Percentiles rank a stretch among this genome's conserved stretches.
phyloP scores from a whole-genome alignment of 2,888 invertebrate genomes.

The Gerosis bhagava region DNA sequence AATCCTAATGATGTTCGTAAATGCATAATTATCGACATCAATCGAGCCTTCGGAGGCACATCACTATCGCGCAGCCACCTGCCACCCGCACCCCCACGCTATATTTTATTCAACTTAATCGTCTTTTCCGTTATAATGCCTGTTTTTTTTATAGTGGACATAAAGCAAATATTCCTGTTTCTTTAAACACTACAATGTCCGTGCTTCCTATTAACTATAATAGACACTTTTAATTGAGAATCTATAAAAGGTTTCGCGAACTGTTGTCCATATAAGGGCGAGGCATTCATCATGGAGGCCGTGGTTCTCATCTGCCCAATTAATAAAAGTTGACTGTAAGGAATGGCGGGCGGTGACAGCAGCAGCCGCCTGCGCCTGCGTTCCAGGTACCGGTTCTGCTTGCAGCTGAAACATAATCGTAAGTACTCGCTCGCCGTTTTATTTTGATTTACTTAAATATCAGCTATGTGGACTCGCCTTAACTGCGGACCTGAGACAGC shows the following conservation, averaged over 20 bases:
- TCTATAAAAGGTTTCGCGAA: constrained; percentile 81
- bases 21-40: no score
- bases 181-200: constrained; percentile 67
- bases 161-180: constrained; percentile 79
- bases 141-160: constrained; percentile 74
- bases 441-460: constrained; percentile 79
- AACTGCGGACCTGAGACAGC: constrained; percentile 19
- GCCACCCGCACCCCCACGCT: constrained; percentile 79
- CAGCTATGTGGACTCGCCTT: constrained; percentile 32
- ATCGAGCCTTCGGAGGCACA: constrained; percentile 37
- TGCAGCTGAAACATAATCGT: constrained; percentile 68
- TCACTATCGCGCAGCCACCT: constrained; percentile 70
- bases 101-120: constrained; percentile 82
- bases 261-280: constrained; percentile 70
- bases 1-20: no score
- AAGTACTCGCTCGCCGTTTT: constrained; percentile 64
- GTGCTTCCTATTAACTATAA: constrained; percentile 76
- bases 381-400: constrained; percentile 64
- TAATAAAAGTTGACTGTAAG: constrained; percentile 80
- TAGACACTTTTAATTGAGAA: constrained; percentile 82
- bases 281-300: constrained; percentile 77
- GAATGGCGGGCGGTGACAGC: constrained; percentile 67
- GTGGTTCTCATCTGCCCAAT: constrained; percentile 81
- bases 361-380: constrained; percentile 55
- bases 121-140: constrained; percentile 80